Base-by-base conservation (phyloP, 2,888 invertebrate genomes). In the Trilocha varians region DNA sequence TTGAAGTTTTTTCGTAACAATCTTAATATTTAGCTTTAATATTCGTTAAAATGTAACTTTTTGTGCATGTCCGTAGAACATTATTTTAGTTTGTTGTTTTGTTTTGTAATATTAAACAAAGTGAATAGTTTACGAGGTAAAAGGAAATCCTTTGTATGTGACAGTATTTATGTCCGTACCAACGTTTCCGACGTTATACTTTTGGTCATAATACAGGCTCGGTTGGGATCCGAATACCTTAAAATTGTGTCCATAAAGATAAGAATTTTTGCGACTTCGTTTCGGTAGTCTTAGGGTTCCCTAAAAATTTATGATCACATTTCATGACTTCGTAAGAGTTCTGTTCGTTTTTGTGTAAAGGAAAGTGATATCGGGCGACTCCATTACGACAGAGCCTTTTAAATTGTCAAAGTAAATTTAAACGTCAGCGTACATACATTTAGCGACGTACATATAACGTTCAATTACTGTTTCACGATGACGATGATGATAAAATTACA, bases 171-270 rank as follows among this genome's bases (percentile, higher is more conserved):
- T 51, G 47, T 45, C 45, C 42, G 47, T 41, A 36, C 42, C 43
- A 45, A 41, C 35, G 49, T 46, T 50, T 59, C 49, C 50, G 52
- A 53, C 49, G 48, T 53, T 61, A 51, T 52, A 53, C 54, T 62
- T n/a, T 43, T 47, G 51, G 49, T 50, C 53, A 58, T 59, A 58
- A 58, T 54, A 55, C 45, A 51, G 54, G 53, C 55, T 49, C 55
- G 48, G 47, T 42, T 48, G 47, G 57, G 54, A 64, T 65, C 65
- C 55, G 66, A 65, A 69, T 65, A 68, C 70, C 70, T 67, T 70
- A 65, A 71, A 72, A 69, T 68, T 61, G 64, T 63, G 65, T 62
- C 60, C 62, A 64, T 74, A 71, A 72, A 74, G 72, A 72, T 73
- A 73, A 72, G 68, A 69, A 61, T 67, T 67, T 65, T 70, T 69